Base-by-base conservation (phyloP, 2,113 vertebrate species). In the Neofelis nebulosa region DNA sequence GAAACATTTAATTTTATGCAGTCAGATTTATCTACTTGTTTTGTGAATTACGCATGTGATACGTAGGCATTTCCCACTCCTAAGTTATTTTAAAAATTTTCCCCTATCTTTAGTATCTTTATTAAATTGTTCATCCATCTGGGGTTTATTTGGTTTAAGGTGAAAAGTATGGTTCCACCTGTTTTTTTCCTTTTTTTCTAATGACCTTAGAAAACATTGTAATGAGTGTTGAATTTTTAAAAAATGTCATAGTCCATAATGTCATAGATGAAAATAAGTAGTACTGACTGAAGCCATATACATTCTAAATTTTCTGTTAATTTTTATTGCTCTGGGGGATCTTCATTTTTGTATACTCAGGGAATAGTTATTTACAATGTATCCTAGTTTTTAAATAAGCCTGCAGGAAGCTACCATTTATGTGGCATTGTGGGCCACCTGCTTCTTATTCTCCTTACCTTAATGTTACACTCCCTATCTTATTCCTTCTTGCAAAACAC, bases 251-350 rank as follows among this genome's bases (percentile, higher is more conserved):
- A 55, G n/a, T 83, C 36, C 38, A 29, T 73, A n/a, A 5, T 80
- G 0, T 91, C 11, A 29, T 74, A 66, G 69, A 31, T 68, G 31
- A 93, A 52, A n/a, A 71, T 41, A 76, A 19, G 23, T 71, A 65
- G 65, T 85, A 92, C 18, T 29, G 14, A 48, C 73, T 79, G 92
- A 52, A 79, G 19, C 76, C 31, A 71, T 61, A 63, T 71, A 27
- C 29, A 80, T 92, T 79, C 61, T 92, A n/a, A 85, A 76, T 81
- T 69, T 92, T 89, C 68, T 73, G 27, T 86, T 73, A 88, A 68
- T 84, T 96, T 94, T 94, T 73, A 69, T 85, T 85, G 48, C 71
- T 85, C 1, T 66, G 38, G 15, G 27, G 4, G 91, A 69, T 79
- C 85, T 90, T 71, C 61, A 63, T 76, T 94, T 95, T 94, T 36